Conservation (phyloP, 2,113 vertebrate genomes). For the Atlantisia rogersi region DNA sequence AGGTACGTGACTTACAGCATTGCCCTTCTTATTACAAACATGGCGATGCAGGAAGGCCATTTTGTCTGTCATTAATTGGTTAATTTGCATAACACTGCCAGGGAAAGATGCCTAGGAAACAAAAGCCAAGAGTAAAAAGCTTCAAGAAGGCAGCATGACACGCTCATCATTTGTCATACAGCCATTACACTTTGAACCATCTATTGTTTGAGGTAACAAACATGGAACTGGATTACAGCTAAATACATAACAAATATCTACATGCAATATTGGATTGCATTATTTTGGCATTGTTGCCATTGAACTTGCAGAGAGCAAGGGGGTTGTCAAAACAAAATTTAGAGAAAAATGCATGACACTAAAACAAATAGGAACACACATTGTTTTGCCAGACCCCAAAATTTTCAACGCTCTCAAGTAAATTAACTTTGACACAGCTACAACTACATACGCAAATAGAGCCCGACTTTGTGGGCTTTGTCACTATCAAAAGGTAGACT, state of each 20-base stretch:
- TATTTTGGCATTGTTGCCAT: background rate
- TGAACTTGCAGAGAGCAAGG: background rate
- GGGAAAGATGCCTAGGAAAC: conserved; percentile 57
- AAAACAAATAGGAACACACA: background rate
- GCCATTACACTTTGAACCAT: conserved; percentile 53
- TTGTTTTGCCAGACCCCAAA: background rate
- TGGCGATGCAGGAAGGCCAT: conserved; percentile 71
- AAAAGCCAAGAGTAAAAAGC: conserved; percentile 62
- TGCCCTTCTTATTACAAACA: conserved; percentile 79
- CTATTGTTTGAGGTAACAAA: conserved; percentile 38
- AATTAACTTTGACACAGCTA: background rate
- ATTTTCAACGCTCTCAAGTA: background rate
- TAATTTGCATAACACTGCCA: conserved; percentile 79
- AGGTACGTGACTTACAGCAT: conserved; percentile 79
- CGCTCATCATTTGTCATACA: conserved; percentile 60
- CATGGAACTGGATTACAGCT: background rate
- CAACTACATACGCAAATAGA: background rate
- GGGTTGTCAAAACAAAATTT: background rate
- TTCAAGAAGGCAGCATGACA: conserved; percentile 45
- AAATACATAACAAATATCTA: conserved; percentile 23
- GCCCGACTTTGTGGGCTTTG: background rate
- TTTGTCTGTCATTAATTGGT: conserved; percentile 79
- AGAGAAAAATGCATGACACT: background rate
- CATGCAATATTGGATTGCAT: background rate
- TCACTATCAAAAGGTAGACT: background rate